Conservation (phyloP, 1,140 invertebrate species). For the Globodera ellingtonae region DNA sequence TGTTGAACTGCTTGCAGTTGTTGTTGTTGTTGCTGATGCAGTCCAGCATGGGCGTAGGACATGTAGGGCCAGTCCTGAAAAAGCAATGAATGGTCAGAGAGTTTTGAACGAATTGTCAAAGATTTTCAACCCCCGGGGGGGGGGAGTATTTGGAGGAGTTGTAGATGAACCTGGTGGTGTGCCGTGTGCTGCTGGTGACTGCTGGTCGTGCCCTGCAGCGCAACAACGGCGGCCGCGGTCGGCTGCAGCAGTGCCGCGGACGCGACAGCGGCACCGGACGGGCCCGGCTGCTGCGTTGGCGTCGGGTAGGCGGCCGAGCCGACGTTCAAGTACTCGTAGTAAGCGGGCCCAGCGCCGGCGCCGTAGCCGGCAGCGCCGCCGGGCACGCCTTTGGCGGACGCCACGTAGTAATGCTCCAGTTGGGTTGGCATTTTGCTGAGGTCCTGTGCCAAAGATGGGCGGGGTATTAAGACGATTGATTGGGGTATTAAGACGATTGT, state of each 20-base stretch:
- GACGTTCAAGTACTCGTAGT: conserved; percentile 39
- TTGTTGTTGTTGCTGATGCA: conserved; percentile 26
- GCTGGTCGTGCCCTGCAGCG: conserved; percentile 8
- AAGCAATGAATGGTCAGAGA: not conserved
- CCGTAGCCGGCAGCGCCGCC: conserved; percentile 18
- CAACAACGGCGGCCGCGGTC: conserved; percentile 9
- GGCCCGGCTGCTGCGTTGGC: not conserved
- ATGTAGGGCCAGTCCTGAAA: conserved; percentile 24
- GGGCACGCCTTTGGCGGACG: conserved; percentile 20
- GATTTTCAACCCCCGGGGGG: too few species aligned
- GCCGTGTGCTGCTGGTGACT: not conserved
- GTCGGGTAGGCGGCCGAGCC: conserved; percentile 26
- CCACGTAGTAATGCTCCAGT: conserved; percentile 52
- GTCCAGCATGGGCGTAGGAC: conserved; percentile 23
- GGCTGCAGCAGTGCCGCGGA: conserved; percentile 9
- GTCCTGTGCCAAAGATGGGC: conserved; percentile 36
- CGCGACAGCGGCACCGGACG: not conserved
- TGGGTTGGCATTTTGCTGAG: conserved; percentile 56
- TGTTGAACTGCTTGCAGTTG: conserved; percentile 29
- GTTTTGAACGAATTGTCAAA: too few species aligned
- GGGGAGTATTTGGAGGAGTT: not conserved
- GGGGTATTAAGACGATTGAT: too few species aligned
- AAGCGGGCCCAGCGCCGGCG: not conserved
- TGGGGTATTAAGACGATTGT: too few species aligned
- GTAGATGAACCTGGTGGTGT: not conserved